Conservation (phyloP, 37 sponge, comb jelly and placozoan genomes). For the Aplysina aerophoba region DNA sequence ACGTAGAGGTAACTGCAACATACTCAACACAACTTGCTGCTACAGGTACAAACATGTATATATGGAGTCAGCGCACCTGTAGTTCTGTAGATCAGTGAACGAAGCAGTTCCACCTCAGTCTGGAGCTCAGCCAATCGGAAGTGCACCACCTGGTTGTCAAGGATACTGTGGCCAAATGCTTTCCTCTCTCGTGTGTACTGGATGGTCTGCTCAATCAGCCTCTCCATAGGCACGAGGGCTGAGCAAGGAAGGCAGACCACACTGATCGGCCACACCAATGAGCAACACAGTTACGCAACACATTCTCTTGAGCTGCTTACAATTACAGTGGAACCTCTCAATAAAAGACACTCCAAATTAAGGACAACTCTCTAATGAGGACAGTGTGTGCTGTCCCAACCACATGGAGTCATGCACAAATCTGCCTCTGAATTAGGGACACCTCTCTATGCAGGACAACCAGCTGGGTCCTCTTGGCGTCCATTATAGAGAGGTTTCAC, state of each 20-base stretch:
- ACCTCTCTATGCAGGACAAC: too few species aligned
- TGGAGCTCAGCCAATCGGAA: constrained; percentile 90
- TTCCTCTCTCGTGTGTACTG: constrained; percentile 86
- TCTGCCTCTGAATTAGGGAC: too few species aligned
- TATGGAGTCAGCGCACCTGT: constrained; percentile 37
- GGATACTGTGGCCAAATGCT: constrained; percentile 85
- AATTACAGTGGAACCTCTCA: too few species aligned
- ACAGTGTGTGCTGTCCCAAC: too few species aligned
- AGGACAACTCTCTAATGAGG: too few species aligned
- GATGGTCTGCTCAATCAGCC: constrained; percentile 62
- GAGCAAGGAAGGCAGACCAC: neutral
- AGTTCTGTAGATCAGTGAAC: constrained; percentile 80
- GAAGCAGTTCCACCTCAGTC: constrained; percentile 86
- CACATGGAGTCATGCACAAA: too few species aligned
- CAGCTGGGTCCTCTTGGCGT: too few species aligned
- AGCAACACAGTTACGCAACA: neutral
- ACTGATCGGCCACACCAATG: neutral
- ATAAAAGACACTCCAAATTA: too few species aligned
- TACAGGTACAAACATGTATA: neutral
- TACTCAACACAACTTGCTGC: neutral
- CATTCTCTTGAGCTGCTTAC: too few species aligned
- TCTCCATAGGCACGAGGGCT: constrained; percentile 72
- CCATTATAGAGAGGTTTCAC: too few species aligned
- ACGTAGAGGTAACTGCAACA: too few species aligned
- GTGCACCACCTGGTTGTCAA: constrained; percentile 93